phyloP scores from a whole-genome alignment of 2,888 invertebrate species.

The Papilio protenor region DNA sequence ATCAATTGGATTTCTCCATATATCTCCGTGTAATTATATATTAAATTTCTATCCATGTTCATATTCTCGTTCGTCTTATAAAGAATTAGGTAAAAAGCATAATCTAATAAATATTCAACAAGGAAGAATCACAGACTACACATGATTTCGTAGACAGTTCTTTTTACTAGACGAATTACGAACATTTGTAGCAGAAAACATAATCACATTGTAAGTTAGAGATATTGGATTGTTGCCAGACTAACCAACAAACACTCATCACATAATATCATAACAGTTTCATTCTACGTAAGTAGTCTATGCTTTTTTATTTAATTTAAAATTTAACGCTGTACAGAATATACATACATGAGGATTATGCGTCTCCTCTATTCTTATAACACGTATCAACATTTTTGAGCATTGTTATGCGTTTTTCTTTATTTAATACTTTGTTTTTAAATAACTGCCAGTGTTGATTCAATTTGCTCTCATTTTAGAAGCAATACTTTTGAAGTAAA shows the following conservation, averaged over 20 bases:
- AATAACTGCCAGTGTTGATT: too few relatives aligned
- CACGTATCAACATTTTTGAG: too few relatives aligned
- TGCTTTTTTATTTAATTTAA: not conserved
- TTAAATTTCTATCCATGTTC: not conserved
- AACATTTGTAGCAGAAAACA: constrained; percentile 35
- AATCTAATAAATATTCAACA: constrained; percentile 18
- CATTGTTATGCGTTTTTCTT: too few relatives aligned
- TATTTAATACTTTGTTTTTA: too few relatives aligned
- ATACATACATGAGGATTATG: too few relatives aligned
- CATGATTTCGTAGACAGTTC: constrained; percentile 11
- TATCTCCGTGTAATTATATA: not conserved
- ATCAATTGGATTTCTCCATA: too few relatives aligned
- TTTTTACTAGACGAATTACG: constrained; percentile 29
- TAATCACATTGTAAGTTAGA: constrained; percentile 39
- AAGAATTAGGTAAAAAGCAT: not conserved
- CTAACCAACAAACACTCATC: constrained; percentile 34
- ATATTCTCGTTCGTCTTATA: not conserved
- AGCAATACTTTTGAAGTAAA: too few relatives aligned
- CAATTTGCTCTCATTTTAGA: too few relatives aligned
- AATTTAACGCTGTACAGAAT: not conserved
- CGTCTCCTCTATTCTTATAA: too few relatives aligned
- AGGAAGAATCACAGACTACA: constrained; percentile 21
- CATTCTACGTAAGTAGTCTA: not conserved
- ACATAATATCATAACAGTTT: constrained; percentile 32
- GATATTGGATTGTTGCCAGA: constrained; percentile 38